Evolutionary conservation across 2,113 vertebrate genomes (phyloP), one percentile per base, ranked within the genome.

Genomic region (Mirounga angustirostris): DNA sequence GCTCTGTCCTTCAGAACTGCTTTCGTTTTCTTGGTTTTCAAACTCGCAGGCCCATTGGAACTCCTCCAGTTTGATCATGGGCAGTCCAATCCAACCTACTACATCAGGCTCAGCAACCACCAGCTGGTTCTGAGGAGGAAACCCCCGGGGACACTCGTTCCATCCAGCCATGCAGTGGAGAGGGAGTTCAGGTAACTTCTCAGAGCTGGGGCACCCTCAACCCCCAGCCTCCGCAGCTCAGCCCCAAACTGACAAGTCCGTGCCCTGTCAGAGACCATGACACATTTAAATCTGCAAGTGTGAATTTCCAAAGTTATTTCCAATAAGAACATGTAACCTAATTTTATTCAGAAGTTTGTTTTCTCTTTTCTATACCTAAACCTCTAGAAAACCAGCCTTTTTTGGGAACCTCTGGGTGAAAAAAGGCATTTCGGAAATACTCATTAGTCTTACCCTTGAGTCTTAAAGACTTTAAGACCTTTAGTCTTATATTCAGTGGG

Each of bases 111-210:
- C 95, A 98, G 98, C 30, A 97, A 43, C 65, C 98, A 0, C 11
- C 95, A 96, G 46, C 94, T 99, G 16, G 98, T 99, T 85, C 98
- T 99, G 83, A 99, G 99, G 97, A 99, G 99, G 98, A 99, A 99
- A 81, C 98, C 98, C 0, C 97, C 97, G 0, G 94, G 91, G 7
- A 95, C 97, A 12, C 97, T 97, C 2, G 95, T 98, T 24, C 98
- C 98, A 1, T 95, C 98, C 0, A 98, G 98, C 16, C 96, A 94
- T 18, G 95, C 98, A 15, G 59, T 99, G 1, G 87, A 97, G 9
- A 98, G 98, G 86, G 99, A 99, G 54, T 99, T 98, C 99, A 99
- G 99, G 99, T 99, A 97, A 95, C 88, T 67, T 36, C 58, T 46
- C n/a, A 43, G 40, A 22, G 67, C 16, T 2, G 0, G 5, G 36